Conservation (phyloP, 2,113 vertebrate species). For the Typhlomys cinereus region DNA sequence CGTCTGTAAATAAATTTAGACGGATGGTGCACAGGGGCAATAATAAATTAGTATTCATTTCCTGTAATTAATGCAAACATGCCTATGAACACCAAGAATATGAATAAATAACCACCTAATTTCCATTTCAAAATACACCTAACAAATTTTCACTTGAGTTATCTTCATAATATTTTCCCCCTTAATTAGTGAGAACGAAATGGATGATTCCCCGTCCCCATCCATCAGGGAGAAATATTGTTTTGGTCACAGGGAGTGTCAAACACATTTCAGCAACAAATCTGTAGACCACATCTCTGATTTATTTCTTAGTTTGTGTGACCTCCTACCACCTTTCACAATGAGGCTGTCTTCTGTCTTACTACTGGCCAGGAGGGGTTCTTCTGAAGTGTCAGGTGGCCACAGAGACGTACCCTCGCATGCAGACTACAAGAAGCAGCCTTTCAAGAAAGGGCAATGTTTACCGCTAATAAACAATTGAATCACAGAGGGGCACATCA, state of each 20-base stretch:
- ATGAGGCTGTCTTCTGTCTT: slow-evolving; percentile 2
- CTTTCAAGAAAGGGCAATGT: not conserved
- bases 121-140: slow-evolving; percentile 86
- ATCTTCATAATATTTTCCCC: slow-evolving; percentile 78
- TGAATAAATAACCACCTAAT: slow-evolving; percentile 86
- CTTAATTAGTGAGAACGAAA: slow-evolving; percentile 79
- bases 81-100: slow-evolving; percentile 86
- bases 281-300: not conserved
- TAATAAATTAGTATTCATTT: slow-evolving; percentile 89
- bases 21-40: slow-evolving; percentile 85
- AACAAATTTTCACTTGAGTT: slow-evolving; percentile 84
- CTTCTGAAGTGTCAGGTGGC: not conserved
- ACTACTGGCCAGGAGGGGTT: not conserved
- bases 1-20: slow-evolving; percentile 89
- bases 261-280: not conserved
- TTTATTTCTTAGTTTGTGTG: not conserved
- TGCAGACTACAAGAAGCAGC: not conserved
- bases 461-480: not conserved
- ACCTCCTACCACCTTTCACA: not conserved
- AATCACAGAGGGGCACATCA: not conserved
- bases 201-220: slow-evolving; percentile 45
- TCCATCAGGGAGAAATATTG: slow-evolving; percentile 47
- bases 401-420: not conserved
- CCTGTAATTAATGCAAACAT: slow-evolving; percentile 89
- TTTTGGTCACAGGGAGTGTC: slow-evolving; percentile 38